Conservation (phyloP, 2,797 vertebrate genomes). For the Acrossocheilus fasciatus region DNA sequence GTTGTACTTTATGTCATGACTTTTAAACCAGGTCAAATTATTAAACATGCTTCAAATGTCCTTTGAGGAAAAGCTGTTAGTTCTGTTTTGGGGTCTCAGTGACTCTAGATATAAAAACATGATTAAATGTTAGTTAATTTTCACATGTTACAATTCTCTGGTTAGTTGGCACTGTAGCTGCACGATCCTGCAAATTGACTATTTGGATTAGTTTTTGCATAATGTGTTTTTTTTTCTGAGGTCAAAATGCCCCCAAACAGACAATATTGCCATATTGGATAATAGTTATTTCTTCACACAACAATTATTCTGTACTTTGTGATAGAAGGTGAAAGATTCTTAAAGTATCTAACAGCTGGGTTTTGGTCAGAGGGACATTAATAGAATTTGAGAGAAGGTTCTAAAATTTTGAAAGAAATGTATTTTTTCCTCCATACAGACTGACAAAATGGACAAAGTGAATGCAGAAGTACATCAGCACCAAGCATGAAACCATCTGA, state of each 20-base stretch:
- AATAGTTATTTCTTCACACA: not conserved
- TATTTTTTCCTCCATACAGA: not conserved
- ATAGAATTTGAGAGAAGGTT: not conserved
- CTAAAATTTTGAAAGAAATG: not conserved
- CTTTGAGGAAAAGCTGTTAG: not conserved
- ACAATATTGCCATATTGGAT: not conserved
- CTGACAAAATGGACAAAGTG: not conserved
- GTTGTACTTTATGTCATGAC: too few species aligned
- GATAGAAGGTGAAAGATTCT: not conserved
- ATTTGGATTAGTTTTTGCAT: not conserved
- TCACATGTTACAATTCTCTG: not conserved
- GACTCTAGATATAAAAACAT: not conserved
- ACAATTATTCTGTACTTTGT: not conserved
- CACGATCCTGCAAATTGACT: not conserved
- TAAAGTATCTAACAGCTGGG: not conserved
- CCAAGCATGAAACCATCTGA: not conserved
- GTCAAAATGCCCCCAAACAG: not conserved
- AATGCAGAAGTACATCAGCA: not conserved
- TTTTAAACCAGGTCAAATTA: not conserved
- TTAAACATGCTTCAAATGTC: not conserved
- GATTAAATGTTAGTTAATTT: not conserved
- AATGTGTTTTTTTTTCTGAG: conserved; percentile 6
- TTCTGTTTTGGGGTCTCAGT: not conserved
- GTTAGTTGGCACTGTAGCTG: not conserved
- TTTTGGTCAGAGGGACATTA: not conserved